Evolutionary conservation across 2,888 invertebrate species (phyloP).

Genomic region (Acleris sparsana): DNA sequence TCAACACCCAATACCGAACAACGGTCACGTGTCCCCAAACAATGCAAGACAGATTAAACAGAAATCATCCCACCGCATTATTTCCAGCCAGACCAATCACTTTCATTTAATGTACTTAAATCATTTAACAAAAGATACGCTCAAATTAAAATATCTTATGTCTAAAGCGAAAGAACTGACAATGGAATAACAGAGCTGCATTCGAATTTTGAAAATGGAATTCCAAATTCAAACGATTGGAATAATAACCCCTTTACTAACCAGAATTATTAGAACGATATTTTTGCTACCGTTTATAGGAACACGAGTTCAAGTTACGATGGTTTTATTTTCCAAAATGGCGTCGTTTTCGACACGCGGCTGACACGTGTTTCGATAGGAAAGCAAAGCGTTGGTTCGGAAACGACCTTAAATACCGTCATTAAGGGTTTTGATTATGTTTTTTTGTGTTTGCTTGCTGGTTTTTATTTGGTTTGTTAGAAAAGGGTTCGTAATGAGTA

Average conservation of each 20-base stretch:
- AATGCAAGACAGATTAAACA: conserved; percentile 64
- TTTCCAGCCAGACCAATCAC: conserved; percentile 56
- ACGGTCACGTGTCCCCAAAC: conserved; percentile 54
- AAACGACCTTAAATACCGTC: conserved; percentile 78
- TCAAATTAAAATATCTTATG: conserved; percentile 34
- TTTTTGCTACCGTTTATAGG: not conserved
- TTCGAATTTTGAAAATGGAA: conserved; percentile 44
- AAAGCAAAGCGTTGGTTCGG: conserved; percentile 75
- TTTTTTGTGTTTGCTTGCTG: conserved; percentile 45
- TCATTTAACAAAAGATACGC: conserved; percentile 45
- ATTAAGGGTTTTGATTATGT: conserved; percentile 73
- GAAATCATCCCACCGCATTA: conserved; percentile 56
- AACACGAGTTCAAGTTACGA: conserved; percentile 39
- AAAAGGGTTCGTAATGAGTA: conserved; percentile 56
- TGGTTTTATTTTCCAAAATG: conserved; percentile 63
- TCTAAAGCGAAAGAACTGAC: conserved; percentile 31
- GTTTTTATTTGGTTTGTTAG: conserved; percentile 59
- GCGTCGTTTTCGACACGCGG: conserved; percentile 65
- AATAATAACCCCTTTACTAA: conserved; percentile 65
- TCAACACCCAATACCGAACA: conserved; percentile 58
- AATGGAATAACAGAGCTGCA: conserved; percentile 33
- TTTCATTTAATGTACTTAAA: conserved; percentile 55
- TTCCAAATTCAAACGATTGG: conserved; percentile 71
- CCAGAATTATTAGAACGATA: conserved; percentile 45
- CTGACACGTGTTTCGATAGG: conserved; percentile 70